Percentiles rank a stretch among this genome's conserved stretches.
These are phyloP conservation scores for Sanderia malayensis DNA, from an alignment of 30 jellyfish, hydroid and myxozoan species.

Conservation along the genomic window DNA sequence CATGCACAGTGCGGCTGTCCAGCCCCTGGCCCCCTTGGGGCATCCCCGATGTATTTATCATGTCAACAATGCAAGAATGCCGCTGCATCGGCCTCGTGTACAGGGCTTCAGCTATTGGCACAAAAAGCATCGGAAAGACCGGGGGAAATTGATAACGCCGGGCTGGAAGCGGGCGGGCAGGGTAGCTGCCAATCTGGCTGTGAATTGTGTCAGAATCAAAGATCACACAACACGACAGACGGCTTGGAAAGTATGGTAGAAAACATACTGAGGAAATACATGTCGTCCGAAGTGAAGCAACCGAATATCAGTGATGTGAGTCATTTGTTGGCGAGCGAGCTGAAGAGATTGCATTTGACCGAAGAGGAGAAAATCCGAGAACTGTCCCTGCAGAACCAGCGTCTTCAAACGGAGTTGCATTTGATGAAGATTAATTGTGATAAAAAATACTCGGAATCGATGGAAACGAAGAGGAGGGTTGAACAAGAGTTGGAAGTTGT, in stretches of 20 bases:
- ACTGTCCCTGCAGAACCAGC: slow-evolving; percentile 71
- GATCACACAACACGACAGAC: slow-evolving; percentile 42
- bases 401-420: slow-evolving; percentile 90
- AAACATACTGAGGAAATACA: slow-evolving; percentile 61
- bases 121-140: slow-evolving; percentile 92
- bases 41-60: slow-evolving; percentile 83
- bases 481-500: slow-evolving; percentile 96
- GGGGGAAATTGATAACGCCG: slow-evolving; percentile 60
- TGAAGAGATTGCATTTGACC: slow-evolving; percentile 71
- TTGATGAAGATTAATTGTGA: slow-evolving; percentile 79
- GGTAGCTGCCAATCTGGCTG: slow-evolving; percentile 68
- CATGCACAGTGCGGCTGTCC: slow-evolving; percentile 90
- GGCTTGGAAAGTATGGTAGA: slow-evolving; percentile 76
- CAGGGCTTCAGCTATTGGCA: slow-evolving; percentile 76
- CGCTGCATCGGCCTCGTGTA: slow-evolving; percentile 64
- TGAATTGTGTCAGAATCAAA: slow-evolving; percentile 57
- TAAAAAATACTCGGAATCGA: slow-evolving; percentile 75
- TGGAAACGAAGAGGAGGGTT: slow-evolving; percentile 84
- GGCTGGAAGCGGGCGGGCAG: slow-evolving; percentile 36
- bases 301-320: slow-evolving; percentile 80
- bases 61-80: slow-evolving; percentile 96
- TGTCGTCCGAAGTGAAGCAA: slow-evolving; percentile 79
- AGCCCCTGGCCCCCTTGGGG: slow-evolving; percentile 71
- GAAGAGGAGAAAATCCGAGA: slow-evolving; percentile 90
- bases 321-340: slow-evolving; percentile 69